Percentiles rank a stretch among this genome's conserved stretches.
Conservation (phyloP, 2,797 vertebrate genomes). For the Lutjanus campechanus region DNA sequence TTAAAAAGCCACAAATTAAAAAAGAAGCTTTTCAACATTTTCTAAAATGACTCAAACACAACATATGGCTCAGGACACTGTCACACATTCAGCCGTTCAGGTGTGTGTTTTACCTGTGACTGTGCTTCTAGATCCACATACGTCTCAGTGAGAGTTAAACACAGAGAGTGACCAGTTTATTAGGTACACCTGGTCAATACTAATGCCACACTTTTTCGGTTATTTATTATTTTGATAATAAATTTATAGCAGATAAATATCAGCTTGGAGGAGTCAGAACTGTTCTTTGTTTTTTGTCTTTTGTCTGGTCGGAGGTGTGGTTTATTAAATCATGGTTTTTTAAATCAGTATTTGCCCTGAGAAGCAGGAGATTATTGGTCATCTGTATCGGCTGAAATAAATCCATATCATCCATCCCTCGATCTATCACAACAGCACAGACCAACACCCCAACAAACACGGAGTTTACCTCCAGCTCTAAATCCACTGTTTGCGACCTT, state of each 20-base stretch:
- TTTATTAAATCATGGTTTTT: too few species aligned
- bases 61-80: neutral
- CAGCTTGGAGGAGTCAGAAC: too few species aligned
- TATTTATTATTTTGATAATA: too few species aligned
- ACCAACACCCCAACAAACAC: neutral
- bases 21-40: neutral
- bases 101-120: neutral
- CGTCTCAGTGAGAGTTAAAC: neutral
- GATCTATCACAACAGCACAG: slow-evolving; percentile 12
- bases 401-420: too few species aligned
- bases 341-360: too few species aligned
- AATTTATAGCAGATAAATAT: too few species aligned
- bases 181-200: neutral
- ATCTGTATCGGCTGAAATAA: too few species aligned
- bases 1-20: neutral
- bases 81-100: neutral
- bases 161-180: neutral
- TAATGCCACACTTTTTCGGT: too few species aligned
- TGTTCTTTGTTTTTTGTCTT: too few species aligned
- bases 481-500: slow-evolving; percentile 12
- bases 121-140: neutral
- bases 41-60: neutral
- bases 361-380: too few species aligned
- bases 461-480: neutral
- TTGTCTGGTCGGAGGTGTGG: too few species aligned